Conservation (phyloP, 1,140 invertebrate genomes). For the Caerostris darwini region DNA sequence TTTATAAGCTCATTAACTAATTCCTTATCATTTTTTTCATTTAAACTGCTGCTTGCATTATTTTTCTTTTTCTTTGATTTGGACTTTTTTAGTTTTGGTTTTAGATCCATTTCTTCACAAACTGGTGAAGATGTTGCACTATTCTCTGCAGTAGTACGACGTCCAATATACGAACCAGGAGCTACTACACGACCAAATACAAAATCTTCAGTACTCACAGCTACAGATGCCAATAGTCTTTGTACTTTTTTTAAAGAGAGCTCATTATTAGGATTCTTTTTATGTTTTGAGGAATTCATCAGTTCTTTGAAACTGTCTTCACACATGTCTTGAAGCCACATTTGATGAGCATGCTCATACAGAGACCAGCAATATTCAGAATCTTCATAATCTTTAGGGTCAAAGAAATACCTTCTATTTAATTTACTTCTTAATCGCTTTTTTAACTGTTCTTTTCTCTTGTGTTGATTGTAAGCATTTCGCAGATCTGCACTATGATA, state of each 20-base stretch:
- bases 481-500: neutral
- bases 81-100: neutral
- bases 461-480: constrained; percentile 34
- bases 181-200: constrained; percentile 3
- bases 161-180: neutral
- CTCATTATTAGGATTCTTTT: neutral
- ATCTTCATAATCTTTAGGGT: neutral
- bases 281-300: neutral
- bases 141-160: neutral
- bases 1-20: no score
- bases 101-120: neutral
- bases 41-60: neutral
- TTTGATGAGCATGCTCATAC: constrained; percentile 35
- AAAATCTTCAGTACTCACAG: neutral
- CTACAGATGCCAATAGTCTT: neutral
- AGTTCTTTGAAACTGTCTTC: neutral
- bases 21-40: no score
- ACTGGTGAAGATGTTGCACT: neutral
- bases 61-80: constrained; percentile 13
- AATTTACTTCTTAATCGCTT: constrained; percentile 33
- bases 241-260: neutral
- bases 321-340: neutral
- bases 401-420: neutral
- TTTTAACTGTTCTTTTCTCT: constrained; percentile 26
- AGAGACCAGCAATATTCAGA: neutral